phyloP scores from a whole-genome alignment of 2,113 vertebrate genomes.

The Pipra filicauda region DNA sequence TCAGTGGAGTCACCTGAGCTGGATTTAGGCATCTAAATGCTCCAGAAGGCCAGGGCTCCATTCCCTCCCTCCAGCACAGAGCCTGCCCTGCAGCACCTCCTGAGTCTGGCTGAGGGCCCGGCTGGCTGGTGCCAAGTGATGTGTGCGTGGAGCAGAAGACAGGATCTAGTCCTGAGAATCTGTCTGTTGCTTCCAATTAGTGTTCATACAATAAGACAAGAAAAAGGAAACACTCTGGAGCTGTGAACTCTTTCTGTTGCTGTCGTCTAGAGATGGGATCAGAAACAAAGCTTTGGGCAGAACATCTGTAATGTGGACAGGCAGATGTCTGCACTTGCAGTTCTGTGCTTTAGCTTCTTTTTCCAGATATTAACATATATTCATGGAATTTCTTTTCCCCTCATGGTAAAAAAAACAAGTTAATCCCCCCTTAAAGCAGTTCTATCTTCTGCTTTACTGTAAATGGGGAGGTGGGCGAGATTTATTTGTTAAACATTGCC shows the following conservation, averaged over 20 bases:
- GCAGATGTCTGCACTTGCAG: not conserved
- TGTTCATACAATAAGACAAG: not conserved
- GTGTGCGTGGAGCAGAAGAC: not conserved
- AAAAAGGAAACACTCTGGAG: not conserved
- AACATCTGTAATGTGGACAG: slow-evolving; percentile 18
- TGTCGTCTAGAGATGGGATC: not conserved
- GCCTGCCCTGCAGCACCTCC: not conserved
- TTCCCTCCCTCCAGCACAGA: not conserved
- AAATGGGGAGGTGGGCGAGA: slow-evolving; percentile 17
- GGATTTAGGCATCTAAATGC: not conserved
- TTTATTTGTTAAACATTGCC: slow-evolving; percentile 16
- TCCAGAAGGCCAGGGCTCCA: not conserved
- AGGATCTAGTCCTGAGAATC: not conserved
- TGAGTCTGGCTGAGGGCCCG: not conserved
- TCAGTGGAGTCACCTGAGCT: not conserved
- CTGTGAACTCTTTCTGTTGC: not conserved
- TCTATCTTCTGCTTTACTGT: not conserved
- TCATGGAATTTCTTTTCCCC: not conserved
- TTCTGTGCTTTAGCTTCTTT: not conserved
- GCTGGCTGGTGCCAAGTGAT: not conserved
- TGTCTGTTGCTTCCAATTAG: not conserved
- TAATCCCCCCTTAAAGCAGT: not conserved
- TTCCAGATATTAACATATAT: not conserved
- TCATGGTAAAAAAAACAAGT: not conserved
- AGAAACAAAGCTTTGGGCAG: not conserved